Percentiles rank a stretch among this genome's conserved stretches.
These are phyloP conservation scores for Fratercula arctica DNA, from an alignment of 2,797 vertebrate species.

Conservation along the genomic window DNA sequence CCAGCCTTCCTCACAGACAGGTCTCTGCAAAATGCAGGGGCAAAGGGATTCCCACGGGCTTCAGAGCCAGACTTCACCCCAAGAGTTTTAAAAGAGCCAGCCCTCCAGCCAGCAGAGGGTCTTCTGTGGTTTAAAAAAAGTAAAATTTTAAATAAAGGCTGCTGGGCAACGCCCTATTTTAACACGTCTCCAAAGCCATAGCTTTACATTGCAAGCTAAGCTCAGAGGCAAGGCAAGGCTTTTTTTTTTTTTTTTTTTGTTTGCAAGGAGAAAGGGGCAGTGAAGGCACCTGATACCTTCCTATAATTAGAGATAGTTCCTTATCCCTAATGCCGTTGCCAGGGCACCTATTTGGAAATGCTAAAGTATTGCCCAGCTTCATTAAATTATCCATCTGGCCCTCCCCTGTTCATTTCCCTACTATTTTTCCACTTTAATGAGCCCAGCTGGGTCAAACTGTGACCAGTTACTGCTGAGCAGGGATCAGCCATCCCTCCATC, in stretches of 20 bases:
- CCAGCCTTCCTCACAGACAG: neutral
- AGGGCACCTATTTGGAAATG: constrained; percentile 15
- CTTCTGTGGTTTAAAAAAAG: neutral
- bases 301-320: constrained; percentile 35
- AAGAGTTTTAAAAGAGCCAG: neutral
- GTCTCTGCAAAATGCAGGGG: neutral
- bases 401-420: neutral
- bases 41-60: neutral
- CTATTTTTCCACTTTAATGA: neutral
- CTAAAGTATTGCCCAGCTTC: neutral
- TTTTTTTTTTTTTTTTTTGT: neutral
- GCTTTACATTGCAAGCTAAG: neutral
- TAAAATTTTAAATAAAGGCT: neutral
- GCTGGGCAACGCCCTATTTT: neutral
- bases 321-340: neutral
- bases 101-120: neutral
- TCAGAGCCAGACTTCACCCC: neutral
- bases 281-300: constrained; percentile 2
- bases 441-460: constrained; percentile 27
- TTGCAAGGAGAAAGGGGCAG: constrained; percentile 24
- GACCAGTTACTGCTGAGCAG: neutral
- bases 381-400: constrained; percentile 14
- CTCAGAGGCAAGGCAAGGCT: neutral
- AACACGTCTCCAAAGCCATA: neutral
- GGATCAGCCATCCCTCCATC: neutral